A percentile compares a stretch with the other conserved stretches of the same genome.
phyloP scores from a whole-genome alignment of 2,888 invertebrate genomes.

The Volucella inanis region DNA sequence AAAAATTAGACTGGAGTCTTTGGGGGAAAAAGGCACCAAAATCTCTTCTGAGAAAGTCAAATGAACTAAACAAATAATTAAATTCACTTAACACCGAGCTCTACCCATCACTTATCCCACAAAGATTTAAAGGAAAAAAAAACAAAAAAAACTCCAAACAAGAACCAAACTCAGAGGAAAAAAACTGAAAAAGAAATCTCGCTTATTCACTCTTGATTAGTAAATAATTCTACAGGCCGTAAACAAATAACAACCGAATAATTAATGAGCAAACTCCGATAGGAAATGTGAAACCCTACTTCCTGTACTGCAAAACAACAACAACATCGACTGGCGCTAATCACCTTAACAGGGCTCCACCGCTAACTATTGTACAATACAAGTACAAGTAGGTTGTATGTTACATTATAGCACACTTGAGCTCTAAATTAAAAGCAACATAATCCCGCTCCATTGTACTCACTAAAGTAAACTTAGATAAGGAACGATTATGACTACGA shows the following conservation, averaged over 20 bases:
- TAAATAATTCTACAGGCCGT: slow-evolving; percentile 50
- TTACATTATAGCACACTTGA: slow-evolving; percentile 25
- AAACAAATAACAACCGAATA: slow-evolving; percentile 61
- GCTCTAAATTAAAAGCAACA: slow-evolving; percentile 59
- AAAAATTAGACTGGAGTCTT: too few relatives aligned
- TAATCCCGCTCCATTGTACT: slow-evolving; percentile 67
- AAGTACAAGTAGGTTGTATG: too few relatives aligned
- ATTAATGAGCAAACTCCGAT: slow-evolving; percentile 71
- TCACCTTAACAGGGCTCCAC: slow-evolving; percentile 52
- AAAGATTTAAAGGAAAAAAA: not conserved
- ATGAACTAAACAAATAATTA: slow-evolving; percentile 13
- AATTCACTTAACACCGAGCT: slow-evolving; percentile 7
- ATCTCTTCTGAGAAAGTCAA: too few relatives aligned
- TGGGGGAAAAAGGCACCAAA: too few relatives aligned
- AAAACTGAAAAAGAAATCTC: slow-evolving; percentile 36
- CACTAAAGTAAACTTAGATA: slow-evolving; percentile 70
- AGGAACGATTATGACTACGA: slow-evolving; percentile 27
- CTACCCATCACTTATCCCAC: slow-evolving; percentile 14
- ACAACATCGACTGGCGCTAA: slow-evolving; percentile 47
- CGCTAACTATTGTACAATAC: too few relatives aligned
- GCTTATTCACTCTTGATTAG: slow-evolving; percentile 64
- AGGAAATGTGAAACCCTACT: slow-evolving; percentile 69
- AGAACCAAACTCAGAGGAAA: not conserved
- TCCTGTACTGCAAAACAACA: slow-evolving; percentile 57
- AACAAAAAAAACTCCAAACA: not conserved